phyloP scores from a whole-genome alignment of 2,888 invertebrate genomes.

The Rhagophthalmus giganteus region DNA sequence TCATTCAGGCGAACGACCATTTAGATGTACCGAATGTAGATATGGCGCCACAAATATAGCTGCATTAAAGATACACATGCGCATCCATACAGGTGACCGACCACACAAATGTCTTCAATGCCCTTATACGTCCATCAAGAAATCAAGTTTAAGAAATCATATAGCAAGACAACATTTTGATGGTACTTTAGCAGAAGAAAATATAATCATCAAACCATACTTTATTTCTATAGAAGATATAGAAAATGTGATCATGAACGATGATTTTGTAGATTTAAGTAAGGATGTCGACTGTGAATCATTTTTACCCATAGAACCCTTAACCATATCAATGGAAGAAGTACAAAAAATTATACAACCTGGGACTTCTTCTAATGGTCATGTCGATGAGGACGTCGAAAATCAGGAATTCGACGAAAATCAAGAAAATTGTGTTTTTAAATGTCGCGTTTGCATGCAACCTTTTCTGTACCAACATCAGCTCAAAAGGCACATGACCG shows the following conservation, averaged over 20 bases:
- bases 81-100: not conserved
- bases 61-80: slow-evolving; percentile 2
- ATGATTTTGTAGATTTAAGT: too few relatives aligned
- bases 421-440: too few relatives aligned
- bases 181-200: not conserved
- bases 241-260: too few relatives aligned
- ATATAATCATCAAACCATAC: not conserved
- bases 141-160: slow-evolving; percentile 1
- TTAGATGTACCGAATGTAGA: slow-evolving; percentile 8
- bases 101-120: slow-evolving; percentile 6
- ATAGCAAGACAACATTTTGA: not conserved
- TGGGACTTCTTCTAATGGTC: not conserved
- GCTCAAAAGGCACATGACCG: not conserved
- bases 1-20: slow-evolving; percentile 3
- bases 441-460: not conserved
- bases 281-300: not conserved
- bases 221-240: not conserved
- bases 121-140: not conserved
- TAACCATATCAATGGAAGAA: not conserved
- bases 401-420: not conserved
- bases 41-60: slow-evolving; percentile 1
- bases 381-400: not conserved
- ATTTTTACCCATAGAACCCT: not conserved
- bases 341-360: not conserved
- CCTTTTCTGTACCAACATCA: not conserved